A percentile compares a stretch with the other conserved stretches of the same genome.
phyloP scores from a whole-genome alignment of 2,888 invertebrate species.

The Gari tellinella region DNA sequence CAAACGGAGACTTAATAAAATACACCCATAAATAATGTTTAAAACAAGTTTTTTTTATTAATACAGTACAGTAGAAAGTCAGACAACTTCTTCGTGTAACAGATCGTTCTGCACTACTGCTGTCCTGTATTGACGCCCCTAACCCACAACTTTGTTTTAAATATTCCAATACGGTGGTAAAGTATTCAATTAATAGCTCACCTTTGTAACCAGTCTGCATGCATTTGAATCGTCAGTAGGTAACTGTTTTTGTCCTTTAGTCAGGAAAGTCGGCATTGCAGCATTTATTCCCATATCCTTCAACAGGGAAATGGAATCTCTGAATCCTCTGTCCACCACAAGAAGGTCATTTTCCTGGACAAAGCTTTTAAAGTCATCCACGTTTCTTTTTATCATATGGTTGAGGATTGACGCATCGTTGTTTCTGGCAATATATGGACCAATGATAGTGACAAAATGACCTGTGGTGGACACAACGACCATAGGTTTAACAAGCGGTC shows the following conservation, averaged over 20 bases:
- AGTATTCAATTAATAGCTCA: too few relatives aligned
- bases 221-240: constrained; percentile 40
- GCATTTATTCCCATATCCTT: constrained; percentile 46
- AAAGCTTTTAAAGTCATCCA: constrained; percentile 40
- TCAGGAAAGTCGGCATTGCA: constrained; percentile 38
- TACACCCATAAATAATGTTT: too few relatives aligned
- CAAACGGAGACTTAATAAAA: too few relatives aligned
- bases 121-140: too few relatives aligned
- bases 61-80: too few relatives aligned
- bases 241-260: constrained; percentile 44
- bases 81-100: too few relatives aligned
- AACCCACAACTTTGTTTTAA: too few relatives aligned
- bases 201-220: constrained; percentile 51
- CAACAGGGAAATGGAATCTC: constrained; percentile 38
- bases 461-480: constrained; percentile 47
- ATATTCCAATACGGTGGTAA: too few relatives aligned
- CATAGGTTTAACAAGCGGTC: constrained; percentile 51
- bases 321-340: constrained; percentile 44
- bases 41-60: too few relatives aligned
- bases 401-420: constrained; percentile 51
- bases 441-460: constrained; percentile 38
- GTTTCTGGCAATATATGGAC: constrained; percentile 55
- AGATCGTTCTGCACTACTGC: too few relatives aligned
- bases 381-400: constrained; percentile 42
- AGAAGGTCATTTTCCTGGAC: constrained; percentile 37